These are phyloP conservation scores for Lepidonotus clava DNA, from an alignment of 2,888 invertebrate species.

Conservation along the genomic window DNA sequence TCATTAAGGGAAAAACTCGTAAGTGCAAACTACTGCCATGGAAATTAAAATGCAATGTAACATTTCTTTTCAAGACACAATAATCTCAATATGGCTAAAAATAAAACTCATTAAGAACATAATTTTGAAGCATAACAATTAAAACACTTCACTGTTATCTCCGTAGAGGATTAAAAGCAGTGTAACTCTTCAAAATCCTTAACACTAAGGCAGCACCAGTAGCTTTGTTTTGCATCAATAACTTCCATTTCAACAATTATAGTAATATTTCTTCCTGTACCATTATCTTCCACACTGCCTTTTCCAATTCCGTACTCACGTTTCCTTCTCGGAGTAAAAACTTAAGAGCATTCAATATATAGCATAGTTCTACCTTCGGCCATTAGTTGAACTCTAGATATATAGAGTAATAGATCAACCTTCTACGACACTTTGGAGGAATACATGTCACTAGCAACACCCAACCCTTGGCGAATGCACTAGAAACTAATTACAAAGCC, in stretches of 20 bases:
- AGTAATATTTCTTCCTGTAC: neutral
- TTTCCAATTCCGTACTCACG: neutral
- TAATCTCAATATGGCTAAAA: neutral
- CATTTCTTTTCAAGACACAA: neutral
- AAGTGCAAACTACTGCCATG: neutral
- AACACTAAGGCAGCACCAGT: slow-evolving; percentile 20
- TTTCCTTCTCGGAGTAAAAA: neutral
- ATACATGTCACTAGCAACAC: no score
- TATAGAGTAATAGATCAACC: no score
- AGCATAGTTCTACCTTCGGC: no score
- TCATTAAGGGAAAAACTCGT: neutral
- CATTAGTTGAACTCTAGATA: no score
- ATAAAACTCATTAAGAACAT: neutral
- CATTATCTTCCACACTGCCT: neutral
- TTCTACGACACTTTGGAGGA: no score
- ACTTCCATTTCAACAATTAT: neutral
- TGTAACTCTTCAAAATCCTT: neutral
- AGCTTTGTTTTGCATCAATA: slow-evolving; percentile 17
- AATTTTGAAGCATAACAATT: neutral
- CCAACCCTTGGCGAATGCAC: no score
- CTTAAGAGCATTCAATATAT: no score
- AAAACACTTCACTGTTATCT: neutral
- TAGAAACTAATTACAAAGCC: no score
- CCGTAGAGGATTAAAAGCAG: no score
- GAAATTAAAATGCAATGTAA: neutral